Base-by-base conservation (phyloP, 2,888 invertebrate genomes). In the Boloria euphrosyne region DNA sequence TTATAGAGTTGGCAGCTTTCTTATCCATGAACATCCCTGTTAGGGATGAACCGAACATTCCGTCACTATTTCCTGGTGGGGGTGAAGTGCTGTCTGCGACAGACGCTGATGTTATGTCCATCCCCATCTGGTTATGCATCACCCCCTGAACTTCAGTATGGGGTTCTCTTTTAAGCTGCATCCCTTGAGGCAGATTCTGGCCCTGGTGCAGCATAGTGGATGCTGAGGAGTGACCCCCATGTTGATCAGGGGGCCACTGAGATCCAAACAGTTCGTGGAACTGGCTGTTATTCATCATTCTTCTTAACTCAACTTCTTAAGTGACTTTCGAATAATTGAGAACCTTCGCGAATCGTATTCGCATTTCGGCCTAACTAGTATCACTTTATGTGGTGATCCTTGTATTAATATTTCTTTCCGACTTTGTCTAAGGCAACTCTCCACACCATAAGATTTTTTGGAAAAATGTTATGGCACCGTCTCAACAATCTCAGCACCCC, bases 1-100 rank as follows among this genome's bases (percentile, higher is more conserved):
- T 87, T 73, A 95, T 95, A 60, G 94, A 94, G 81, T 95, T 95
- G 63, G 93, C 94, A 69, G 92, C 93, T 81, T 94, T 94, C 81
- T 93, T 91, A 74, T 94, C 93, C 84, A 93, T 93, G 66, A 92
- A 93, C 88, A 92, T 89, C 43, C 87, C 89, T 22, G 89, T 83
- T 67, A 92, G 83, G 0, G 88, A 86, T 0, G 92, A 84, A 58
- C 90, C 89, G 71, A 89, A 87, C 83, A 92, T 87, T n/a, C 87
- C 87, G 52, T 90, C 90, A 68, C 86, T 85, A 74, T 82, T 84
- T 14, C 90, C 88, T 0, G 94, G 93, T 0, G 94, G 94, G 0
- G 94, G 94, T 0, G 94, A 94, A 13, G 94, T 93, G 72, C 94
- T 94, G 76, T 94, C 94, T 3, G 93, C 93, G 22, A 94, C 91